Percentiles rank a stretch among this genome's conserved stretches.
These are phyloP conservation scores for Dolichoris vasculosae DNA, from an alignment of 1,140 invertebrate genomes.

Conservation along the genomic window DNA sequence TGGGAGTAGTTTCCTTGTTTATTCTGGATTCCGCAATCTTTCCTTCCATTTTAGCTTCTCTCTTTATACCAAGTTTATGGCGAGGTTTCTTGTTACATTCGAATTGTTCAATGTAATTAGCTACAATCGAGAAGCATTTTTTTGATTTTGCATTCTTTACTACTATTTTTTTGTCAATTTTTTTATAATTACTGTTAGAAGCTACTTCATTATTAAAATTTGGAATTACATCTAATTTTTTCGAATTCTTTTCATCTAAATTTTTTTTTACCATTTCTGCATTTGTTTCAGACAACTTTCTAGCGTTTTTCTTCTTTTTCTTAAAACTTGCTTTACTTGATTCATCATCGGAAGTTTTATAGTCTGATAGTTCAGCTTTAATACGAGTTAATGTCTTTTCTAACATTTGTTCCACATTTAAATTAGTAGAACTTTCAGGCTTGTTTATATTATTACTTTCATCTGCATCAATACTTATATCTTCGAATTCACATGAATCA, in stretches of 20 bases:
- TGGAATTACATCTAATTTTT: conserved; percentile 47
- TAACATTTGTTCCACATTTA: conserved; percentile 65
- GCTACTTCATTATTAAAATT: conserved; percentile 53
- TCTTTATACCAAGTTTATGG: conserved; percentile 49
- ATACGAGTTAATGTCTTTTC: conserved; percentile 69
- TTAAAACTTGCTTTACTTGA: not conserved
- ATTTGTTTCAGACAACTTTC: conserved; percentile 34
- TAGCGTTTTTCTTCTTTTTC: conserved; percentile 6
- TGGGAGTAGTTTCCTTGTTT: conserved; percentile 63
- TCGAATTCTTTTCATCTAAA: not conserved
- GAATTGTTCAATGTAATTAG: conserved; percentile 70
- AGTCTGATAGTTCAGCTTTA: conserved; percentile 68
- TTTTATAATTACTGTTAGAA: conserved; percentile 54
- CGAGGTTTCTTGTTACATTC: conserved; percentile 61
- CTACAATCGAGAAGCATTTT: conserved; percentile 71
- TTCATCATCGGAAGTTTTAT: conserved; percentile 48
- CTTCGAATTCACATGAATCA: conserved; percentile 70
- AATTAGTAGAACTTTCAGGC: conserved; percentile 58
- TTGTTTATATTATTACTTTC: conserved; percentile 26
- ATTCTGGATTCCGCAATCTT: conserved; percentile 55
- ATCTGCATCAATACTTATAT: conserved; percentile 45
- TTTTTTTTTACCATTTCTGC: conserved; percentile 23
- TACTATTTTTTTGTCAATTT: conserved; percentile 32
- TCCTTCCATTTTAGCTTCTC: conserved; percentile 57
- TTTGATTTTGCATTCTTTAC: conserved; percentile 56